Percentiles rank a stretch among this genome's conserved stretches.
phyloP scores from a whole-genome alignment of 2,888 invertebrate genomes.

The Coleophora flavipennella region DNA sequence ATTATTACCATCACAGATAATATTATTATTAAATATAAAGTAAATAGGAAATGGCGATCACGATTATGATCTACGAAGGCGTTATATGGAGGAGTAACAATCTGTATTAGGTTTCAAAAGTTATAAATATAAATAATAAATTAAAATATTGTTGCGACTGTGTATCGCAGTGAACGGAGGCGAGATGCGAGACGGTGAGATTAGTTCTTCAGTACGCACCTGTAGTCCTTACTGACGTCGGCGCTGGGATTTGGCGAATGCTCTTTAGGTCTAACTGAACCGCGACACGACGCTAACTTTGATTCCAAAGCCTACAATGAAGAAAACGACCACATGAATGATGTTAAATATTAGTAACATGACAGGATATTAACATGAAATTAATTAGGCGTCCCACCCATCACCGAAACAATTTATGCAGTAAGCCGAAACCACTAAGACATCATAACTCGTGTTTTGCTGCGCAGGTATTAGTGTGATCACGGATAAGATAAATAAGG shows the following conservation, averaged over 20 bases:
- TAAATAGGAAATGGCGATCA: slow-evolving; percentile 51
- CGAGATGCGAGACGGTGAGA: slow-evolving; percentile 19
- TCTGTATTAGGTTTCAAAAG: too few species aligned
- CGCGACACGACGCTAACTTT: slow-evolving; percentile 77
- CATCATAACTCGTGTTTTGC: too few species aligned
- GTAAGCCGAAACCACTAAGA: neutral
- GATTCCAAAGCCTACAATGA: slow-evolving; percentile 79
- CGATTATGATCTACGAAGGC: slow-evolving; percentile 24
- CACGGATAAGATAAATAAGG: too few species aligned
- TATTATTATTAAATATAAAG: slow-evolving; percentile 29
- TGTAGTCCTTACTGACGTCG: slow-evolving; percentile 71
- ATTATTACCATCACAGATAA: slow-evolving; percentile 64
- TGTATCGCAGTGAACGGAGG: slow-evolving; percentile 16
- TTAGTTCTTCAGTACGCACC: slow-evolving; percentile 71
- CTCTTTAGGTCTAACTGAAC: slow-evolving; percentile 71
- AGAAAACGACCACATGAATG: slow-evolving; percentile 66
- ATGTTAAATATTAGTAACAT: slow-evolving; percentile 50
- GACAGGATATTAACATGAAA: neutral
- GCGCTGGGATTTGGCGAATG: slow-evolving; percentile 63
- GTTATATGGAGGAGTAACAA: slow-evolving; percentile 25
- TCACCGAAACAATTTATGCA: neutral
- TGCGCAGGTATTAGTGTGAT: too few species aligned
- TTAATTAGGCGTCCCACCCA: too few species aligned
- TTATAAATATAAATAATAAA: too few species aligned
- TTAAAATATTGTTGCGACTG: slow-evolving; percentile 17